Evolutionary conservation across 2,888 invertebrate species (phyloP), one percentile per base, ranked within the genome.

Genomic region (Drosophila pseudotakahashii): DNA sequence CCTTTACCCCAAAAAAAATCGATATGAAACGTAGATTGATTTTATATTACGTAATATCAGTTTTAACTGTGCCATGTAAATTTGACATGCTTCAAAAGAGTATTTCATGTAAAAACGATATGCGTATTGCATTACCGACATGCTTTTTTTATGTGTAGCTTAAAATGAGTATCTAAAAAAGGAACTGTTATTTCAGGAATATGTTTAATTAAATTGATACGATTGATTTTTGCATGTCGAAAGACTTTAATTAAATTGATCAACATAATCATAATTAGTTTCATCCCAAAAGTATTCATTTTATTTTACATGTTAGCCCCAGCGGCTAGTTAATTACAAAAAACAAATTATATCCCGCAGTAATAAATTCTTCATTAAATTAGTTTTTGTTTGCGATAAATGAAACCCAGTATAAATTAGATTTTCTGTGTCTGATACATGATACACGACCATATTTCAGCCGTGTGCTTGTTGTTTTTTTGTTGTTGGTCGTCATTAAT

Each of bases 301-400:
- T 3, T 30, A 7, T 26, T 30, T 30, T 26, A 14, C 32, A 23
- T 9, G 3, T 2, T 9, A 42, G 2, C 11, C 16, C 48, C 48
- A n/a, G 11, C 13, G 32, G 47, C 41, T 34, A 16, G 48, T 42
- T 48, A 58, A 61, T 39, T 41, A 23, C 10, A 62, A 11, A 3
- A 34, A 62, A 34, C 47, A 32, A 41, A 48, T 30, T 48, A 60
- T 61, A 57, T 26, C 23, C 48, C 37, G 51, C 57, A 52, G 63
- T 30, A 62, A 62, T 62, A 51, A 62, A 44, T 66, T 48, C 14
- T 42, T 45, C 61, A 57, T 45, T 42, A 30, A 61, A 47, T 41
- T 48, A 41, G 47, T 42, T 63, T 62, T 44, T 44, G 60, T 63
- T 52, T 63, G 42, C 26, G 62, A 62, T 60, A 63, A 47, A 61